These are phyloP conservation scores for Xerus rutilus DNA, from an alignment of 2,797 vertebrate species.

Conservation along the genomic window DNA sequence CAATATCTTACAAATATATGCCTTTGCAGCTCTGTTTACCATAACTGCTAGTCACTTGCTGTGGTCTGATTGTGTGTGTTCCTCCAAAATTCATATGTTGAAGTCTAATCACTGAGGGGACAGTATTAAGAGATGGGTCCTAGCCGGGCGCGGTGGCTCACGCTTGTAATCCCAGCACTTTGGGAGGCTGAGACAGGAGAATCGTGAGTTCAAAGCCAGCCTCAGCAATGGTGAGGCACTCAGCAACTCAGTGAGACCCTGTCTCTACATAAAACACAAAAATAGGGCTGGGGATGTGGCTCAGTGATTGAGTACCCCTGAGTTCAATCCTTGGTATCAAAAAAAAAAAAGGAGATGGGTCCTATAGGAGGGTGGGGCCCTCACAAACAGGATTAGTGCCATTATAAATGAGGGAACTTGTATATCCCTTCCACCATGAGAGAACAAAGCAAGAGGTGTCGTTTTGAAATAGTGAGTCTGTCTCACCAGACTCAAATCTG, in stretches of 20 bases:
- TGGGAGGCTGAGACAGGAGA: too few species aligned
- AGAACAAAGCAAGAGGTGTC: background rate
- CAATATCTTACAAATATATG: background rate
- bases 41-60: background rate
- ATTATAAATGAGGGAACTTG: background rate
- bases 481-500: background rate
- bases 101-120: background rate
- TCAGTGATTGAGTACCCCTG: too few species aligned
- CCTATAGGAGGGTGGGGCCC: background rate
- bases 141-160: background rate
- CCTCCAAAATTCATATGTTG: background rate
- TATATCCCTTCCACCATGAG: background rate
- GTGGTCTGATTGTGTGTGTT: background rate
- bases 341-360: background rate
- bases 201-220: too few species aligned
- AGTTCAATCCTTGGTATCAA: too few species aligned
- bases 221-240: too few species aligned
- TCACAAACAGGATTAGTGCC: background rate
- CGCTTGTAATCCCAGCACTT: too few species aligned
- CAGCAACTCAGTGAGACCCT: too few species aligned
- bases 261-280: too few species aligned
- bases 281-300: too few species aligned
- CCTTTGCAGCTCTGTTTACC: background rate
- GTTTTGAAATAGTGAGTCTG: background rate
- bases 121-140: background rate